Percentiles rank a stretch among this genome's conserved stretches.
Conservation (phyloP, 1,140 invertebrate species). For the Cherax quadricarinatus region DNA sequence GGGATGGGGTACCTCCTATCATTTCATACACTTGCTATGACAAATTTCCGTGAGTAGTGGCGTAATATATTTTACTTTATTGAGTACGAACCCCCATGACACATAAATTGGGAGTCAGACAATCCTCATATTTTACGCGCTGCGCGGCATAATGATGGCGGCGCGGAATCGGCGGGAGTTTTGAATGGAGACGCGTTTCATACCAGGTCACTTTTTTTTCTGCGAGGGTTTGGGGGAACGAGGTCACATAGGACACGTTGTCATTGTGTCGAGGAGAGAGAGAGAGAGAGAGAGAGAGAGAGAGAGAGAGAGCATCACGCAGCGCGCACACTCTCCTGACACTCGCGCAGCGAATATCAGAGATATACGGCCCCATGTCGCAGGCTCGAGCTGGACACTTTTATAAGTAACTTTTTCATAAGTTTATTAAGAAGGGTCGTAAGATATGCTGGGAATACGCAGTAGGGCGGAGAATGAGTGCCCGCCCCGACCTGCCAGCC, state of each 20-base stretch:
- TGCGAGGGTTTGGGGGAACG: background rate
- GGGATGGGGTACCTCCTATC: conserved; percentile 24
- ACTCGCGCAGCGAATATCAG: background rate
- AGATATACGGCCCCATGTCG: background rate
- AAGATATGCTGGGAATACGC: background rate
- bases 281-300: background rate
- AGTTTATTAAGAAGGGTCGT: background rate
- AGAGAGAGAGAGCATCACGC: background rate
- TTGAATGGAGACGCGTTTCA: conserved; percentile 35
- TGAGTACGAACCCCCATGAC: conserved; percentile 54
- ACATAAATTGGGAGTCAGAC: conserved; percentile 55
- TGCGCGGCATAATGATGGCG: conserved; percentile 45
- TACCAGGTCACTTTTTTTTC: conserved; percentile 9
- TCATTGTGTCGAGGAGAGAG: background rate
- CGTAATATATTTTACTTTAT: conserved; percentile 56
- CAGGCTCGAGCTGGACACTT: background rate
- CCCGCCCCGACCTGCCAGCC: no score
- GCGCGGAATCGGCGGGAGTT: conserved; percentile 34
- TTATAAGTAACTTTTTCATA: conserved; percentile 8
- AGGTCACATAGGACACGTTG: background rate
- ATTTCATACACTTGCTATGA: conserved; percentile 35
- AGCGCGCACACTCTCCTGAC: background rate
- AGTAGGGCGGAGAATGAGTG: no score
- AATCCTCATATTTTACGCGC: conserved; percentile 47
- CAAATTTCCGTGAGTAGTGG: conserved; percentile 48